Percentiles rank a stretch among this genome's conserved stretches.
These are phyloP conservation scores for Rhagologus leucostigma DNA, from an alignment of 2,113 vertebrate species.

Conservation along the genomic window DNA sequence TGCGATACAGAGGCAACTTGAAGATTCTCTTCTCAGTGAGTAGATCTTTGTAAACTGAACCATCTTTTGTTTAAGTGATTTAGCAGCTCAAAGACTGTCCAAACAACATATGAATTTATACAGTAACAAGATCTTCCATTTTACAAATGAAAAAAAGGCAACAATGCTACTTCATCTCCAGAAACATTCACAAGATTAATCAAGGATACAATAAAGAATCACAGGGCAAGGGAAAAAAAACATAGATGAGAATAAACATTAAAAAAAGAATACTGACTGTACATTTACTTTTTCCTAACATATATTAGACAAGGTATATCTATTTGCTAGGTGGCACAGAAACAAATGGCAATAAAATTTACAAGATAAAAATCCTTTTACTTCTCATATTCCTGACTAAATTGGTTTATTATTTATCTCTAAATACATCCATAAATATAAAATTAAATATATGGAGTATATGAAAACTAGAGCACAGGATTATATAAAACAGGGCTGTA, in stretches of 20 bases:
- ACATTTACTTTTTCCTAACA: background rate
- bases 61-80: background rate
- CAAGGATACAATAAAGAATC: background rate
- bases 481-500: background rate
- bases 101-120: background rate
- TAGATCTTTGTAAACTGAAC: background rate
- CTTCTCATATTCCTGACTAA: background rate
- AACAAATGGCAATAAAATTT: background rate
- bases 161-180: background rate
- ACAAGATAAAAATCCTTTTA: background rate
- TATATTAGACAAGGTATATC: background rate
- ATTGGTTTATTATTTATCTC: background rate
- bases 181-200: background rate
- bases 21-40: background rate
- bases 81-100: background rate
- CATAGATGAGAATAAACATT: background rate
- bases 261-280: background rate
- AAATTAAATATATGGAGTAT: background rate
- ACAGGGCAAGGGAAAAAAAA: accelerated
- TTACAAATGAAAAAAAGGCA: background rate
- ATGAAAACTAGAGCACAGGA: background rate
- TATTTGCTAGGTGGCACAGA: background rate
- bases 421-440: background rate
- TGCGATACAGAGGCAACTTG: background rate
- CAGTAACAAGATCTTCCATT: background rate